Conservation (phyloP, 2,797 vertebrate species). For the Pseudomugil tenellus region DNA sequence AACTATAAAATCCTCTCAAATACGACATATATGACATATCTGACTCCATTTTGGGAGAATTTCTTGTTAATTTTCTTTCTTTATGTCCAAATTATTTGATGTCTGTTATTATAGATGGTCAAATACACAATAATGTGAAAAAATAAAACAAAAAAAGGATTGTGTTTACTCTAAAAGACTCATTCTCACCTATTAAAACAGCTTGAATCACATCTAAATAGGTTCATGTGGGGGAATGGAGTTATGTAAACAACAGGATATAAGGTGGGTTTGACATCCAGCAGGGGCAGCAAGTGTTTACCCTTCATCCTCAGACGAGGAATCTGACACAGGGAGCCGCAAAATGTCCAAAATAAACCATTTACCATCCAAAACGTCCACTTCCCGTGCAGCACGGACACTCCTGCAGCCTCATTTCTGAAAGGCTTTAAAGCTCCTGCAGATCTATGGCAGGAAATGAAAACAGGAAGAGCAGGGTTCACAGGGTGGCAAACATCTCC, state of each 20-base stretch:
- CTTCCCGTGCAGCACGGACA: background rate
- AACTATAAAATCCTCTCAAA: background rate
- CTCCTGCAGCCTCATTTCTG: background rate
- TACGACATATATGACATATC: background rate
- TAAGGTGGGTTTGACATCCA: conserved; percentile 43
- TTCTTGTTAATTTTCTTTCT: background rate
- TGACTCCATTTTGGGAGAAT: background rate
- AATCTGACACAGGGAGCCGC: conserved; percentile 1
- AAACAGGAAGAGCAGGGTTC: conserved; percentile 20
- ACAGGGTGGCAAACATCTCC: conserved; percentile 17
- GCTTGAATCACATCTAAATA: too few relatives aligned
- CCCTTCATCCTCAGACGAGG: conserved; percentile 22
- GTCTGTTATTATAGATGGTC: background rate
- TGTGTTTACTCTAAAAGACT: too few relatives aligned
- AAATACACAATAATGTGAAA: background rate
- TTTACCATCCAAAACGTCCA: background rate
- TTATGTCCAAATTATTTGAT: background rate
- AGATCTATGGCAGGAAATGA: conserved; percentile 10
- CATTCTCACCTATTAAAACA: too few relatives aligned
- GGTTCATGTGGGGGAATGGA: background rate
- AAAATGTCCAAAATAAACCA: conserved; percentile 8
- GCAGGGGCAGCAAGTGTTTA: conserved; percentile 24
- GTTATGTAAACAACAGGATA: conserved; percentile 64
- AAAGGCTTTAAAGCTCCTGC: background rate
- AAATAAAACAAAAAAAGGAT: too few relatives aligned